These are phyloP conservation scores for Neoascia interrupta DNA, from an alignment of 2,888 invertebrate genomes.

Conservation along the genomic window DNA sequence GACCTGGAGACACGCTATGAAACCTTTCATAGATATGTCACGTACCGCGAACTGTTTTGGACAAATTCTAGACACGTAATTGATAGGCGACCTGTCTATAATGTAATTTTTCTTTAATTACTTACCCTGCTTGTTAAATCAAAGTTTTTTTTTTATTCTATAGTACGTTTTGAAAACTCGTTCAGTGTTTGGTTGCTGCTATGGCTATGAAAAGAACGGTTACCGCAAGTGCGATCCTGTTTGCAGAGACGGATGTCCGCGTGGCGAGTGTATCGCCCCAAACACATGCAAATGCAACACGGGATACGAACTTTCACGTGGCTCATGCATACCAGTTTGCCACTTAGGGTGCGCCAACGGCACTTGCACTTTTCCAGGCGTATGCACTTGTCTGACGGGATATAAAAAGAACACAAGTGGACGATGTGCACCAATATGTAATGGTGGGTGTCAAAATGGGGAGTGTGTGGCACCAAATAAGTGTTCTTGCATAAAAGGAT, in stretches of 20 bases:
- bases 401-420: background rate
- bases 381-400: background rate
- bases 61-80: no score
- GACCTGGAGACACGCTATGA: no score
- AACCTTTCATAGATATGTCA: no score
- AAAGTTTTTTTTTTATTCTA: no score
- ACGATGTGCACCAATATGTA: background rate
- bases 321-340: background rate
- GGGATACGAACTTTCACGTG: background rate
- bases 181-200: no score
- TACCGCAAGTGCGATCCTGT: background rate
- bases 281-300: background rate
- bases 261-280: background rate
- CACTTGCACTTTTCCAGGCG: background rate
- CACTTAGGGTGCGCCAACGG: background rate
- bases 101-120: no score
- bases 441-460: background rate
- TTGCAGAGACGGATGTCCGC: constrained; percentile 51
- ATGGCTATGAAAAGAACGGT: no score
- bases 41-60: no score
- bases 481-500: background rate
- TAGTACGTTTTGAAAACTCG: no score
- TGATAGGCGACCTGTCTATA: no score
- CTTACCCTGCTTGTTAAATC: no score
- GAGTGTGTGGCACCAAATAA: background rate